These are phyloP conservation scores for Pheosia tremula DNA, from an alignment of 2,888 invertebrate genomes.

Conservation along the genomic window DNA sequence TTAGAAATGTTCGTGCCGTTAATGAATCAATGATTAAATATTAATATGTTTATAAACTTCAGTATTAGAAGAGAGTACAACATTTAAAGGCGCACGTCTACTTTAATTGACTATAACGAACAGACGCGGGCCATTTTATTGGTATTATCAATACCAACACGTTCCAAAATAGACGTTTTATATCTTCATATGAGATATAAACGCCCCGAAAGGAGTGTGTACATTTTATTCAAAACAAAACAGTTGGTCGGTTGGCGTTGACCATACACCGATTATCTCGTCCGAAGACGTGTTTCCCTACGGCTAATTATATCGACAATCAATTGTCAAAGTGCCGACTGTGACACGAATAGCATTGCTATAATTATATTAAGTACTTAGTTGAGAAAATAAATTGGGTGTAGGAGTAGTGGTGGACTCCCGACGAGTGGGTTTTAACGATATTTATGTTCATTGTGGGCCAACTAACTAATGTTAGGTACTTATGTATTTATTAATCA, in stretches of 20 bases:
- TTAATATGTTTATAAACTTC: constrained; percentile 15
- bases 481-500: constrained; percentile 31
- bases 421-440: constrained; percentile 43
- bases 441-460: constrained; percentile 64
- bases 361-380: constrained; percentile 36
- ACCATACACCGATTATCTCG: constrained; percentile 26
- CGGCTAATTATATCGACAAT: constrained; percentile 64
- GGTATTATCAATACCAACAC: constrained; percentile 36
- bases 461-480: constrained; percentile 47
- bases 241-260: constrained; percentile 34
- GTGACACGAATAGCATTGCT: constrained; percentile 54
- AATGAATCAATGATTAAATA: constrained; percentile 12
- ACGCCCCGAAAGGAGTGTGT: constrained; percentile 35
- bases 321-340: constrained; percentile 63
- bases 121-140: constrained; percentile 30
- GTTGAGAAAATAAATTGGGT: constrained; percentile 43
- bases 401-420: constrained; percentile 24
- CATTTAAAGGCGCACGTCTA: constrained; percentile 21
- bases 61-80: constrained; percentile 18
- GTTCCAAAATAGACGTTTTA: constrained; percentile 48
- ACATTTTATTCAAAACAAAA: constrained; percentile 37
- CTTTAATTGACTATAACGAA: constrained; percentile 33
- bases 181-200: constrained; percentile 46
- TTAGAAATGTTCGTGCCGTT: neutral
- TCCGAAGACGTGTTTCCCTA: constrained; percentile 35